Evolutionary conservation across 2,888 invertebrate genomes (phyloP).

Genomic region (Habrosyne pyritoides): DNA sequence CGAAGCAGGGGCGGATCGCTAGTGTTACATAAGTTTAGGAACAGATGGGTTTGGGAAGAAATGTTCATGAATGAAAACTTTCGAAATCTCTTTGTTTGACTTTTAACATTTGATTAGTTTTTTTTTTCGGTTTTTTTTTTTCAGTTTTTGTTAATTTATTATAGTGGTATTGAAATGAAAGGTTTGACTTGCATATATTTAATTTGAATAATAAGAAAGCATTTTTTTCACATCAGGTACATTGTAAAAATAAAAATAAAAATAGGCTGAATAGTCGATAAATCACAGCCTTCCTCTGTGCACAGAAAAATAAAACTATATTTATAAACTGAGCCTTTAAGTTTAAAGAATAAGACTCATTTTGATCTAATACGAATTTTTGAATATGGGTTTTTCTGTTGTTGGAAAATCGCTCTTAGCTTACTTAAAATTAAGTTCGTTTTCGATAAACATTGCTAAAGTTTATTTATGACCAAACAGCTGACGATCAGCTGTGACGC

Average conservation of each 20-base stretch:
- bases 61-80: too few relatives aligned
- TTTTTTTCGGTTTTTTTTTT: too few relatives aligned
- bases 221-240: neutral
- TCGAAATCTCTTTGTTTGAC: too few relatives aligned
- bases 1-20: too few relatives aligned
- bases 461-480: slow-evolving; percentile 40
- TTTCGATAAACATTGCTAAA: slow-evolving; percentile 4
- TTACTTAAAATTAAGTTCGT: neutral
- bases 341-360: neutral
- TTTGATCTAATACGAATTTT: neutral
- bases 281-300: slow-evolving; percentile 1
- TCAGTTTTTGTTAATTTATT: too few relatives aligned
- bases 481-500: slow-evolving; percentile 59
- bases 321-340: neutral
- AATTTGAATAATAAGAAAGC: neutral
- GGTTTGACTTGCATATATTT: neutral
- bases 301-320: neutral
- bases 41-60: too few relatives aligned
- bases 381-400: neutral
- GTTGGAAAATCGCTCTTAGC: slow-evolving; percentile 6
- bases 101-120: too few relatives aligned
- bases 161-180: too few relatives aligned
- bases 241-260: neutral
- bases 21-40: too few relatives aligned
- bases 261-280: neutral